phyloP scores from a whole-genome alignment of 2,797 vertebrate genomes.

The Hemitrygon akajei region DNA sequence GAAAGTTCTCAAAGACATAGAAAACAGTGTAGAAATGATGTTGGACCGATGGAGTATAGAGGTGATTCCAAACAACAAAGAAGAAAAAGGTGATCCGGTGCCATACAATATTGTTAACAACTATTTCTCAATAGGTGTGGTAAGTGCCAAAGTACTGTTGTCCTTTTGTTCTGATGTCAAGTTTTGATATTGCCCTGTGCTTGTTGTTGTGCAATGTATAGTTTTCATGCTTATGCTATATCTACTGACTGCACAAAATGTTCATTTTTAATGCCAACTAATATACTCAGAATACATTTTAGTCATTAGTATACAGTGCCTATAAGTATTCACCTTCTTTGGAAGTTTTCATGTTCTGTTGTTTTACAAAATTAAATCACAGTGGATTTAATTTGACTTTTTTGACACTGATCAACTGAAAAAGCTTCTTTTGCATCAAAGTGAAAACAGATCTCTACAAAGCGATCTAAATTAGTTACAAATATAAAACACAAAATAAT shows the following conservation, averaged over 20 bases:
- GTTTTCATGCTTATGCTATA: not conserved
- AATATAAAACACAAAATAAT: too few relatives aligned
- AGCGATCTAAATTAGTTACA: too few relatives aligned
- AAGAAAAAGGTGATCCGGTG: constrained; percentile 79
- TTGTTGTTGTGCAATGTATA: not conserved
- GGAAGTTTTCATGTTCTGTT: too few relatives aligned
- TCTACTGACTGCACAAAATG: not conserved
- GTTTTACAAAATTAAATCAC: too few relatives aligned
- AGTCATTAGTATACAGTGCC: not conserved
- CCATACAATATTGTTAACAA: constrained; percentile 91
- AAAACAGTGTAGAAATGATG: constrained; percentile 79
- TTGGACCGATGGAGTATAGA: constrained; percentile 90
- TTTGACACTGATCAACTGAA: too few relatives aligned
- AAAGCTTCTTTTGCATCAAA: too few relatives aligned
- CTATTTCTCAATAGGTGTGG: constrained; percentile 95
- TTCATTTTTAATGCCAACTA: not conserved
- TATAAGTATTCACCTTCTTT: too few relatives aligned
- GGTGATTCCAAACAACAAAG: constrained; percentile 72
- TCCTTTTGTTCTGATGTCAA: not conserved
- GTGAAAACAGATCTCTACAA: too few relatives aligned
- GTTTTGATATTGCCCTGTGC: not conserved
- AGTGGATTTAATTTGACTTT: too few relatives aligned
- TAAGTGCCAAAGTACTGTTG: constrained; percentile 53
- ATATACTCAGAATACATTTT: not conserved
- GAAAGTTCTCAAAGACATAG: constrained; percentile 83